Evolutionary conservation across 2,888 invertebrate genomes (phyloP).

Genomic region (Apotomis turbidana): DNA sequence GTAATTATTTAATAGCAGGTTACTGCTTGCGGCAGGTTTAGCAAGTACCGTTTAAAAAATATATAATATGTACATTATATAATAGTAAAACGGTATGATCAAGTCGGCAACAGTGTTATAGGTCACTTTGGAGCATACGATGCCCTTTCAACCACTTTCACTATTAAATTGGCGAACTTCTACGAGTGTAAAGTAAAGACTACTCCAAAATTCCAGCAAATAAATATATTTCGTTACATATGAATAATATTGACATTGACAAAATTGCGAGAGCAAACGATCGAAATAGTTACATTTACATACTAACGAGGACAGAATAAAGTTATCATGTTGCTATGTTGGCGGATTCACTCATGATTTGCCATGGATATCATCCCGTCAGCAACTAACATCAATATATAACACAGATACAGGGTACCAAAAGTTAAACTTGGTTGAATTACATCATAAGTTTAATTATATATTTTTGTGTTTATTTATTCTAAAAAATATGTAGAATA

Average conservation of each 20-base stretch:
- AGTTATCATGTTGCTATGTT: neutral
- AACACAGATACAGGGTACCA: no score
- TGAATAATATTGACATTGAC: constrained; percentile 7
- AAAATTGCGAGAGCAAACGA: constrained; percentile 6
- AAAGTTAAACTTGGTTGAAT: no score
- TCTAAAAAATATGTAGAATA: no score
- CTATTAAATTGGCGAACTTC: constrained; percentile 1
- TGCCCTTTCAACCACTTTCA: neutral
- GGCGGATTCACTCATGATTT: neutral
- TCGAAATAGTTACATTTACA: neutral
- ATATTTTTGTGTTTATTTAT: no score
- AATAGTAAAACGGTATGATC: no score
- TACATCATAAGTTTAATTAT: no score
- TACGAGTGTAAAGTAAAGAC: neutral
- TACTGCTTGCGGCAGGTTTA: no score
- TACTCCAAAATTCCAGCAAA: neutral
- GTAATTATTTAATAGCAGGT: no score
- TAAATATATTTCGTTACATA: constrained; percentile 9
- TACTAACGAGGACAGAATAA: neutral
- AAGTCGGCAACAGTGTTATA: neutral
- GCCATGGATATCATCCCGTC: no score
- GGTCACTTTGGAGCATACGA: neutral
- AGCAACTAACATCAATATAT: no score
- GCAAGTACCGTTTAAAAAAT: no score
- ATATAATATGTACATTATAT: no score